phyloP scores from a whole-genome alignment of 2,888 invertebrate genomes.

The Clanis bilineata region DNA sequence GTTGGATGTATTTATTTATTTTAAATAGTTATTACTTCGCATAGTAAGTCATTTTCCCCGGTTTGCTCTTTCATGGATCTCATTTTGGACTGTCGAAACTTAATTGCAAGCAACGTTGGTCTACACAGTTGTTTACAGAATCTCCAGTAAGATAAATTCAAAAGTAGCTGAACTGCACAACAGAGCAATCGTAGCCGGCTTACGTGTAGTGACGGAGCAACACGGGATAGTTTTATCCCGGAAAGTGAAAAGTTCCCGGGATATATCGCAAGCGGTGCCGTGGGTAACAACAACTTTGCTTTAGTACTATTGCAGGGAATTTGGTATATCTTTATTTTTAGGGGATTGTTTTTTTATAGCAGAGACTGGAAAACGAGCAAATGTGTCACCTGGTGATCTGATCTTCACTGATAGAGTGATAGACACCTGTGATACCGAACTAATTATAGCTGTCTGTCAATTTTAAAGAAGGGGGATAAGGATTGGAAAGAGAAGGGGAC shows the following conservation, averaged over 20 bases:
- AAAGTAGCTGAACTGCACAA: conserved; percentile 5
- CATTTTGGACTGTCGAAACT: background rate
- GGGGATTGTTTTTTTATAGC: too few relatives aligned
- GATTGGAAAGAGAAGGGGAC: too few relatives aligned
- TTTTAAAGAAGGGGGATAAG: too few relatives aligned
- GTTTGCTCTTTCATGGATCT: background rate
- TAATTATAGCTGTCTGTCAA: too few relatives aligned
- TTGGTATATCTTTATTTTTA: background rate
- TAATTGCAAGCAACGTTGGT: background rate
- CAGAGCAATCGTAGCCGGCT: conserved; percentile 6
- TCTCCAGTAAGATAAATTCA: conserved; percentile 6
- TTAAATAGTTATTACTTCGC: background rate
- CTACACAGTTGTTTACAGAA: background rate
- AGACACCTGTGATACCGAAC: too few relatives aligned
- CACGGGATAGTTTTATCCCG: conserved; percentile 3
- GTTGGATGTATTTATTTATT: background rate
- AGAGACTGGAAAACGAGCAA: too few relatives aligned
- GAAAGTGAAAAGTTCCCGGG: conserved; percentile 4
- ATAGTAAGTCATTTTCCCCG: background rate
- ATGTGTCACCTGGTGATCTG: too few relatives aligned
- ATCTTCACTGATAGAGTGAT: too few relatives aligned
- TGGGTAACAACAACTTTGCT: background rate
- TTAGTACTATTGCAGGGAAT: too few relatives aligned
- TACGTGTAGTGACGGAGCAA: background rate
- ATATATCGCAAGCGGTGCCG: background rate